Conservation (phyloP, 1,140 invertebrate species). For the Microvelia longipes region DNA sequence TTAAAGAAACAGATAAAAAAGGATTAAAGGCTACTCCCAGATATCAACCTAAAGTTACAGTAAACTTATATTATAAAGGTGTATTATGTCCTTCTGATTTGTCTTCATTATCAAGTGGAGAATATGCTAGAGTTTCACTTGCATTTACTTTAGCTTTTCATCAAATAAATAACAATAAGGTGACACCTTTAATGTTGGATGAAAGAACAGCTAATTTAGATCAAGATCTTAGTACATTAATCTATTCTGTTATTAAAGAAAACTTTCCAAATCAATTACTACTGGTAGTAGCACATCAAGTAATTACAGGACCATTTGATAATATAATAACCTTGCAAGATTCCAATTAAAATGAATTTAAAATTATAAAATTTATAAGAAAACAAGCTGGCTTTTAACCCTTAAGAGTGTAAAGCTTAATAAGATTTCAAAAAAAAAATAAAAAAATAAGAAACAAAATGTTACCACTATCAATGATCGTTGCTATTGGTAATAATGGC, state of each 20-base stretch:
- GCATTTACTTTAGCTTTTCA: neutral
- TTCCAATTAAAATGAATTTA: neutral
- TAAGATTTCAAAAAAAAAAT: neutral
- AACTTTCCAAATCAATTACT: neutral
- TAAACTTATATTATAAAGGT: neutral
- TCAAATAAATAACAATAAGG: neutral
- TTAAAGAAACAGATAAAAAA: neutral
- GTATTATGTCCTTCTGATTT: neutral
- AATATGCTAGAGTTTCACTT: neutral
- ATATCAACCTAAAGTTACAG: neutral
- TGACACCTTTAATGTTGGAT: neutral
- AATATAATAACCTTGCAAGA: neutral
- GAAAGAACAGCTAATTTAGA: neutral
- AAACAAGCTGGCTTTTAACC: neutral
- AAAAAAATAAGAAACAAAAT: neutral
- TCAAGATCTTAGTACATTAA: neutral
- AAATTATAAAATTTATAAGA: neutral
- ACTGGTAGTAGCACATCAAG: neutral
- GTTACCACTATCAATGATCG: neutral
- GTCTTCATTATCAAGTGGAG: neutral
- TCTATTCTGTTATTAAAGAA: neutral
- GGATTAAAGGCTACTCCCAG: neutral
- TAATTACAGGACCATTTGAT: neutral
- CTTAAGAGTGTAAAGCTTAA: neutral
- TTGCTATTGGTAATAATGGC: neutral